Evolutionary conservation across 2,888 invertebrate species (phyloP).

Genomic region (Dynastes maya): DNA sequence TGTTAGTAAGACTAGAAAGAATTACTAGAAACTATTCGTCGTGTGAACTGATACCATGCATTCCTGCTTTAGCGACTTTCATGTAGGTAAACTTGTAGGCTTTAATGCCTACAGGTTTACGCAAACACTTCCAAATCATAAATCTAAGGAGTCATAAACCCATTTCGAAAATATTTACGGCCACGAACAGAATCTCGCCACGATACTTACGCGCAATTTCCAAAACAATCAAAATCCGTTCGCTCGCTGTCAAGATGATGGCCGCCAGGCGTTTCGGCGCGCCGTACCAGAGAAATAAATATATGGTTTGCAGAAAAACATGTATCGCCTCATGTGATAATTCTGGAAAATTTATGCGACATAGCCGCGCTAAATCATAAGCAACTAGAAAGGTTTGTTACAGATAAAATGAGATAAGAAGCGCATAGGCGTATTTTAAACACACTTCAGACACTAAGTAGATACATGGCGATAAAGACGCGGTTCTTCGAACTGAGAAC

Average conservation of each 20-base stretch:
- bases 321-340: conserved; percentile 26
- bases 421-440: conserved; percentile 26
- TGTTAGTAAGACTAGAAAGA: neutral
- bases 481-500: conserved; percentile 20
- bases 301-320: neutral
- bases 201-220: conserved; percentile 24
- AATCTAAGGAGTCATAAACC: conserved; percentile 43
- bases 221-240: conserved; percentile 36
- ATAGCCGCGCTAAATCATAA: conserved; percentile 37
- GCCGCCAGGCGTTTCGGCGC: conserved; percentile 1
- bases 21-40: neutral
- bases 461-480: conserved; percentile 30
- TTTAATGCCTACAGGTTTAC: neutral
- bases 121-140: conserved; percentile 39
- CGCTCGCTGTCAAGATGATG: neutral
- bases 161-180: conserved; percentile 43
- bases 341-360: conserved; percentile 39
- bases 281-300: neutral
- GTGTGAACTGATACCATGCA: neutral
- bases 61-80: neutral
- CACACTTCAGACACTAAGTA: conserved; percentile 42
- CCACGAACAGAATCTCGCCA: conserved; percentile 4
- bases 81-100: conserved; percentile 16
- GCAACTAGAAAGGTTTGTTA: conserved; percentile 30
- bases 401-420: conserved; percentile 39